Evolutionary conservation across 1,140 invertebrate genomes (phyloP).

Genomic region (Papilio helenus): DNA sequence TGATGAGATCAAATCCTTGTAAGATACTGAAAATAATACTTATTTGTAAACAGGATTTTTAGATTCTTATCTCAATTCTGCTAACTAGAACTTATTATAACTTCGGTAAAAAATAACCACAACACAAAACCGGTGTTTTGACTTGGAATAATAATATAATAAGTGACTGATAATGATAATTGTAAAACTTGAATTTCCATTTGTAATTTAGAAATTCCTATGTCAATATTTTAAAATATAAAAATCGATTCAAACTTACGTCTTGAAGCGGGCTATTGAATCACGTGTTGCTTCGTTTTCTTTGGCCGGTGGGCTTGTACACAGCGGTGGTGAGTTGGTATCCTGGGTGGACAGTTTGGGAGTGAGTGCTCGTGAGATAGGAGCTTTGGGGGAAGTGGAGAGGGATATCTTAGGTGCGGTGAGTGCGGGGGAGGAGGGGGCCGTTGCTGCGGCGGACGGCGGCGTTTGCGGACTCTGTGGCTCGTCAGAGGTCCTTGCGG

Average conservation of each 20-base stretch:
- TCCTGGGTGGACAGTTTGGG: slow-evolving; percentile 55
- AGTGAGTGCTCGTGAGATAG: slow-evolving; percentile 48
- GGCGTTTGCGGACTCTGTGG: slow-evolving; percentile 71
- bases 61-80: not conserved
- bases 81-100: too few species aligned
- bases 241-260: slow-evolving; percentile 62
- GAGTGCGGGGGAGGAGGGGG: slow-evolving; percentile 47
- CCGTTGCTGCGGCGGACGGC: slow-evolving; percentile 53
- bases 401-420: slow-evolving; percentile 52
- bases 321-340: slow-evolving; percentile 70
- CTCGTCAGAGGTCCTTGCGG: slow-evolving; percentile 77
- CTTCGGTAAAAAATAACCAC: too few species aligned
- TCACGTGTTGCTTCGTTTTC: slow-evolving; percentile 71
- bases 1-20: slow-evolving; percentile 36
- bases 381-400: slow-evolving; percentile 47
- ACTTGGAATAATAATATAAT: too few species aligned
- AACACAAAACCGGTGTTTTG: not conserved
- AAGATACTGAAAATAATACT: slow-evolving; percentile 35
- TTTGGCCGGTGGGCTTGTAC: slow-evolving; percentile 73
- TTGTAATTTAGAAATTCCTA: not conserved
- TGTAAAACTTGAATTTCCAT: not conserved
- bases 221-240: not conserved
- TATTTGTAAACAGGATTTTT: not conserved
- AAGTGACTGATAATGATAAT: not conserved
- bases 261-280: slow-evolving; percentile 78